A percentile compares a stretch with the other conserved stretches of the same genome.
Conservation (phyloP, 2,888 invertebrate species). For the Phasia obesa region DNA sequence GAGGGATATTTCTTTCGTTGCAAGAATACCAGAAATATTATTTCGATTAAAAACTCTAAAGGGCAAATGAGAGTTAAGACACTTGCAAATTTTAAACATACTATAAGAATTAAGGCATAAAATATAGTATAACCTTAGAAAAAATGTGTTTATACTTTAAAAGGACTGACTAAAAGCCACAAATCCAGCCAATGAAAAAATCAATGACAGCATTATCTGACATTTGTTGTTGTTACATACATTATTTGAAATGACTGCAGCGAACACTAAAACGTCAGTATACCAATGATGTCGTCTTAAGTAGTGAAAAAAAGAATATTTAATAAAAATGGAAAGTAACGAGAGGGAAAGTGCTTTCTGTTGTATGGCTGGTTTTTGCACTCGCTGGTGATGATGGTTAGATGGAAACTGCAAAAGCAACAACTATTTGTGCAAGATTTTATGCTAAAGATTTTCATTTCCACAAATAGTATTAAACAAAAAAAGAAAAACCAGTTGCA, state of each 20-base stretch:
- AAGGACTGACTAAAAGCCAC: not conserved
- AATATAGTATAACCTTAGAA: too few species aligned
- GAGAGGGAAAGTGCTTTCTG: conserved; percentile 79
- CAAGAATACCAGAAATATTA: too few species aligned
- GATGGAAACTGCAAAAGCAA: conserved; percentile 37
- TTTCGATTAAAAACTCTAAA: too few species aligned
- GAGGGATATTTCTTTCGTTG: too few species aligned
- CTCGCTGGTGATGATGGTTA: conserved; percentile 32
- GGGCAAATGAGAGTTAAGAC: too few species aligned
- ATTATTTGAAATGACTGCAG: conserved; percentile 51
- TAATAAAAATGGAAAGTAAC: conserved; percentile 79
- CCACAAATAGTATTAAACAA: conserved; percentile 51
- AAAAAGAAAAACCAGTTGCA: conserved; percentile 40
- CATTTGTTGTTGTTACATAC: not conserved
- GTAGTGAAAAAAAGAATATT: conserved; percentile 44
- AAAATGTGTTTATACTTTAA: not conserved
- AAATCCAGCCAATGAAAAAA: conserved; percentile 36
- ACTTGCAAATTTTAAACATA: too few species aligned
- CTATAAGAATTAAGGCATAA: too few species aligned
- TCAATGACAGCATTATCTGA: conserved; percentile 63
- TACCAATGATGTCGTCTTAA: conserved; percentile 39
- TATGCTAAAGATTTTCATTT: conserved; percentile 57
- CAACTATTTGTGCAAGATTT: conserved; percentile 38
- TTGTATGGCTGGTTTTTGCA: conserved; percentile 47
- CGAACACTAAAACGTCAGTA: conserved; percentile 23